Conservation (phyloP, 2,113 vertebrate species). For the Muntiacus reevesi region DNA sequence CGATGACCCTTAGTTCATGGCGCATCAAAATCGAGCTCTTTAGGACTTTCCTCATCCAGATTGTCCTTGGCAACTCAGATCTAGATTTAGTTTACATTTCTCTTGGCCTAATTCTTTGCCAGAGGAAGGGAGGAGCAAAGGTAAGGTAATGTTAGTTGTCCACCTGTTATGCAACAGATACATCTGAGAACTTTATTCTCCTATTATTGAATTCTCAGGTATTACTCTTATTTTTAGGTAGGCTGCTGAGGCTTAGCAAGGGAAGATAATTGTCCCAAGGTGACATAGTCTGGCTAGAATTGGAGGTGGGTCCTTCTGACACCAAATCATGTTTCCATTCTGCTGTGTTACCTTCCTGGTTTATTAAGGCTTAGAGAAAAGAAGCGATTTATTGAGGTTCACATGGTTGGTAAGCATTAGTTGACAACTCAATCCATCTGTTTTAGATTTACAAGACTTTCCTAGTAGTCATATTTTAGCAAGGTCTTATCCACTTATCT, state of each 20-base stretch:
- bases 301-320: neutral
- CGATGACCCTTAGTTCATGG: neutral
- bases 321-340: neutral
- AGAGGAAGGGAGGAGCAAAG: neutral
- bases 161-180: neutral
- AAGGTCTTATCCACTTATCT: neutral
- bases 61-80: neutral
- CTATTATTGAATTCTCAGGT: neutral
- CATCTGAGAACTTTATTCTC: neutral
- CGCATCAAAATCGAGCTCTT: neutral
- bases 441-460: neutral
- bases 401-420: neutral
- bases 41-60: neutral
- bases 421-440: neutral
- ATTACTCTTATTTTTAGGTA: neutral
- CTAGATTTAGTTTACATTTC: neutral
- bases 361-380: neutral
- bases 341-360: neutral
- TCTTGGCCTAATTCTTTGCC: neutral
- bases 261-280: neutral
- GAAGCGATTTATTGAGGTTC: slow-evolving; percentile 4
- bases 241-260: neutral
- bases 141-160: neutral
- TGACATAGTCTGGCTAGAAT: neutral
- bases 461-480: neutral